A percentile compares a stretch with the other conserved stretches of the same genome.
Evolutionary conservation across 1,140 invertebrate genomes (phyloP).

Genomic region (Dufourea novaeangliae): DNA sequence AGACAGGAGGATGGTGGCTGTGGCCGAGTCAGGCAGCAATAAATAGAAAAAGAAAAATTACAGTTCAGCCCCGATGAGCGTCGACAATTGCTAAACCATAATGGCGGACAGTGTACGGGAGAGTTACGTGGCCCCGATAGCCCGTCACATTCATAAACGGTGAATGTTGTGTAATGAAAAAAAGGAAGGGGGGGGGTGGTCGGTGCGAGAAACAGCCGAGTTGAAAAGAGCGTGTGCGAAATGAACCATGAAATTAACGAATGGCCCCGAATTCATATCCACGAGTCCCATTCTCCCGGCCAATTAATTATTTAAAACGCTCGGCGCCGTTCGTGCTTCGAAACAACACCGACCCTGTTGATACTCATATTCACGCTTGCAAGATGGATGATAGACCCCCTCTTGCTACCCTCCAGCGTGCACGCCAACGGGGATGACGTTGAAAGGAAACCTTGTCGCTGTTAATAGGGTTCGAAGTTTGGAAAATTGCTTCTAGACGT

Average conservation of each 20-base stretch:
- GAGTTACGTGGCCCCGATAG: conserved; percentile 58
- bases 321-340: conserved; percentile 26
- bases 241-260: conserved; percentile 74
- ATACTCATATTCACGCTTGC: conserved; percentile 63
- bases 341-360: conserved; percentile 62
- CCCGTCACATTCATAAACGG: conserved; percentile 59
- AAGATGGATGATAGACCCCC: conserved; percentile 55
- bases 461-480: neutral
- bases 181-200: conserved; percentile 1
- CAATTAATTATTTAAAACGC: conserved; percentile 72
- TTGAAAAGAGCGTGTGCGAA: conserved; percentile 57
- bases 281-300: conserved; percentile 59
- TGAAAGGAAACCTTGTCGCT: neutral
- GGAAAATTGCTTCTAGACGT: too few species aligned
- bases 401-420: neutral
- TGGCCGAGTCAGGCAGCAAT: conserved; percentile 5
- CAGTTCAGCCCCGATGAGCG: conserved; percentile 45
- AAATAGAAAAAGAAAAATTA: conserved; percentile 35
- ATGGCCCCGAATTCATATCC: conserved; percentile 66
- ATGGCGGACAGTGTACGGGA: conserved; percentile 33
- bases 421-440: neutral
- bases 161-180: conserved; percentile 58
- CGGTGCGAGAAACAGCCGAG: neutral
- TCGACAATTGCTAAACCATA: conserved; percentile 58
- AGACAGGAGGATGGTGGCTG: neutral